These are phyloP conservation scores for Coelogynopora nodosa DNA, from an alignment of 2,888 invertebrate genomes.

Conservation along the genomic window DNA sequence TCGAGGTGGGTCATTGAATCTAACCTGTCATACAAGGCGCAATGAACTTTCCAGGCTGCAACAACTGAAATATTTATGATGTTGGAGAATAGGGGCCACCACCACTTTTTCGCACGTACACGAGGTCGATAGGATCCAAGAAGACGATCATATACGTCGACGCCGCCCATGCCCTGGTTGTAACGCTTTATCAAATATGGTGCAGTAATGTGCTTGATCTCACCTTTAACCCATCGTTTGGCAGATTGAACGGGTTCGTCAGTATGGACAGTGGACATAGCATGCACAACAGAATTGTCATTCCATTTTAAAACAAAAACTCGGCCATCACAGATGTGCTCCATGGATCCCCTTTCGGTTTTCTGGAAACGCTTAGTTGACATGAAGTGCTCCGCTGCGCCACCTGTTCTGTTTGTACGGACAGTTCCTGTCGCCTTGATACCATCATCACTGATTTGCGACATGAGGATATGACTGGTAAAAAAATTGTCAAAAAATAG, in stretches of 20 bases:
- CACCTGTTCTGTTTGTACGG: constrained; percentile 21
- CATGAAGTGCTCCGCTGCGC: constrained; percentile 9
- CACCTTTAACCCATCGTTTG: constrained; percentile 13
- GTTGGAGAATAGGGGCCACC: constrained; percentile 25
- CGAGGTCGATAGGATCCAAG: constrained; percentile 19
- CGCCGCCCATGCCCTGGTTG: constrained; percentile 34
- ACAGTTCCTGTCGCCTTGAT: constrained; percentile 34
- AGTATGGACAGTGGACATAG: not conserved
- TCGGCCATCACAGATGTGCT: constrained; percentile 19
- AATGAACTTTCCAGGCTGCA: constrained; percentile 20
- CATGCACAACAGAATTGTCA: constrained; percentile 33
- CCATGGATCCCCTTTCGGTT: not conserved
- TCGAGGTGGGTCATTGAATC: not conserved
- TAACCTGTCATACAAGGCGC: not conserved
- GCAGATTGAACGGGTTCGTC: constrained; percentile 10
- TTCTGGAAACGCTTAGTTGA: not conserved
- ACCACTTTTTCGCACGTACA: constrained; percentile 29
- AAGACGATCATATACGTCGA: not conserved
- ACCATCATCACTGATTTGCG: not conserved
- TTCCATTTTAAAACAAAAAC: constrained; percentile 14
- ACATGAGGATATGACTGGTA: constrained; percentile 16
- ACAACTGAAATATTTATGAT: constrained; percentile 26
- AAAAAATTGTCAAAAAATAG: constrained; percentile 33
- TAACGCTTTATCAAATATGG: constrained; percentile 10
- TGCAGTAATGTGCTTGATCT: not conserved